These are phyloP conservation scores for Morpho helenor DNA, from an alignment of 2,888 invertebrate genomes.

Conservation along the genomic window DNA sequence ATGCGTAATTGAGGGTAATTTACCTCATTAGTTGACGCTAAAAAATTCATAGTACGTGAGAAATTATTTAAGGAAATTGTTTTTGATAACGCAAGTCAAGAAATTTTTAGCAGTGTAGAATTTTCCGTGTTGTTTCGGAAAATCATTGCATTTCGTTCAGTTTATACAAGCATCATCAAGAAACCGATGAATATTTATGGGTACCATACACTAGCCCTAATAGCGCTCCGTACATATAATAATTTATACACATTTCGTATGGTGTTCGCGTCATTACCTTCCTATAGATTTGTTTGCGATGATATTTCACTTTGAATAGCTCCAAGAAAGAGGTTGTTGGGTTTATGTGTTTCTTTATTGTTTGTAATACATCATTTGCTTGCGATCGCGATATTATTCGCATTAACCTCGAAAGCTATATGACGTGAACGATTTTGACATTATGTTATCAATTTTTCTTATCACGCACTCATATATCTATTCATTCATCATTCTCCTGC, in stretches of 20 bases:
- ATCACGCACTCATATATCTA: too few species aligned
- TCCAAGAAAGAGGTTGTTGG: conserved; percentile 22
- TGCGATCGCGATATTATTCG: conserved; percentile 16
- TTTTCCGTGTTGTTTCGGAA: too few species aligned
- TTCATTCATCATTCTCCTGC: too few species aligned
- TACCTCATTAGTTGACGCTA: too few species aligned
- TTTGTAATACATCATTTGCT: conserved; percentile 26
- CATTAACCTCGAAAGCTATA: conserved; percentile 10
- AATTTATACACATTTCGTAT: conserved; percentile 47
- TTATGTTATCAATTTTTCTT: too few species aligned
- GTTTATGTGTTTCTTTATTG: conserved; percentile 26
- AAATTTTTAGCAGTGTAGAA: too few species aligned
- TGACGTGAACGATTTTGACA: background rate
- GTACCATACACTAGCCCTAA: conserved; percentile 44
- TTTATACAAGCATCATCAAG: conserved; percentile 46
- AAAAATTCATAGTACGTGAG: too few species aligned
- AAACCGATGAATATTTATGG: conserved; percentile 60
- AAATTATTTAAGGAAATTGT: too few species aligned
- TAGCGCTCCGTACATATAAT: conserved; percentile 42
- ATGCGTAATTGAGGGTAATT: too few species aligned
- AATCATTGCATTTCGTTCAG: conserved; percentile 14
- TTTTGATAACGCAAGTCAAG: too few species aligned
- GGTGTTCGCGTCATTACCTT: conserved; percentile 63
- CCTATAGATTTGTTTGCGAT: conserved; percentile 43
- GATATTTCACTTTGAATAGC: conserved; percentile 32